Percentiles rank a stretch among this genome's conserved stretches.
Evolutionary conservation across 2,113 vertebrate species (phyloP).

Genomic region (Hippocampus zosterae): DNA sequence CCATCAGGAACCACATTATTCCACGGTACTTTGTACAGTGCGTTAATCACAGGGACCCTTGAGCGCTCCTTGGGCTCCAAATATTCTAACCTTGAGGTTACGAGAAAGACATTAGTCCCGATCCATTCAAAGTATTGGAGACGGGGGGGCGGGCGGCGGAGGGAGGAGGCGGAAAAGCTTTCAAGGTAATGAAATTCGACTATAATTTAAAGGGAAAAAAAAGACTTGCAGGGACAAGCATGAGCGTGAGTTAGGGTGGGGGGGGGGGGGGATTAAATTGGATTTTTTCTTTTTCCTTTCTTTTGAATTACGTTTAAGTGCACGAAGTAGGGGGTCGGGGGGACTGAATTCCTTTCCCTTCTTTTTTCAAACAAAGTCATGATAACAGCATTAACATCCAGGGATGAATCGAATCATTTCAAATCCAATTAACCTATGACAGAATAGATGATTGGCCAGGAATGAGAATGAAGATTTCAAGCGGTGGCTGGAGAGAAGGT

Average conservation of each 20-base stretch:
- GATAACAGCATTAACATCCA: constrained; percentile 80
- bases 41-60: constrained; percentile 79
- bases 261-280: constrained; percentile 68
- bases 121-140: constrained; percentile 72
- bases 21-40: constrained; percentile 73
- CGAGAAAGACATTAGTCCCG: constrained; percentile 78
- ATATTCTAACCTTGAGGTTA: constrained; percentile 80
- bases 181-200: constrained; percentile 82
- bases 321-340: constrained; percentile 51
- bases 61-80: constrained; percentile 71
- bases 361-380: constrained; percentile 68
- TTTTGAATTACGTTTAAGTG: constrained; percentile 79
- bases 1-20: constrained; percentile 69
- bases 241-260: constrained; percentile 45
- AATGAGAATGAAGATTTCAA: constrained; percentile 58
- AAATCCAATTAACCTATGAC: constrained; percentile 85
- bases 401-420: constrained; percentile 83
- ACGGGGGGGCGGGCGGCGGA: constrained; percentile 47
- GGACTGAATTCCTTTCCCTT: constrained; percentile 56
- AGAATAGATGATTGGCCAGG: constrained; percentile 75
- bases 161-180: constrained; percentile 73
- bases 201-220: constrained; percentile 79
- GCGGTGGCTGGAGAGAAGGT: constrained; percentile 19
- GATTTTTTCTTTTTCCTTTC: constrained; percentile 71
- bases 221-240: constrained; percentile 74